phyloP scores from a whole-genome alignment of 2,113 vertebrate genomes.

The Macrotis lagotis region DNA sequence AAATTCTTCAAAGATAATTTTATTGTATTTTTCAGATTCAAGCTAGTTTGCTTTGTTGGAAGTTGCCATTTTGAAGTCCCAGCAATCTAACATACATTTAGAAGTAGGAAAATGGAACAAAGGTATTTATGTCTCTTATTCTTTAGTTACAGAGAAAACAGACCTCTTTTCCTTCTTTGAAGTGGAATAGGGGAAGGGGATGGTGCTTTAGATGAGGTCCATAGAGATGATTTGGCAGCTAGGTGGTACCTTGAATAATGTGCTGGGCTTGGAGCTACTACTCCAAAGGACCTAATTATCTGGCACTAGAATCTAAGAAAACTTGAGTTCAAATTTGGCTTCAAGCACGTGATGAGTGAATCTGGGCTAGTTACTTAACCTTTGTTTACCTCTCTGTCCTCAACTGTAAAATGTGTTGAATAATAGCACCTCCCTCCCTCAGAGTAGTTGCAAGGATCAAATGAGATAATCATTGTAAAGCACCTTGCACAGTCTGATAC shows the following conservation, averaged over 20 bases:
- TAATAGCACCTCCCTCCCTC: too few relatives aligned
- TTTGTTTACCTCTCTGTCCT: not conserved
- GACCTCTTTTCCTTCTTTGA: not conserved
- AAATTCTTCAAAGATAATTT: conserved; percentile 61
- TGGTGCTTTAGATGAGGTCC: not conserved
- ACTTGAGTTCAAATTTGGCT: too few relatives aligned
- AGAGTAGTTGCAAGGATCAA: too few relatives aligned
- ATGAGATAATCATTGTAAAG: too few relatives aligned
- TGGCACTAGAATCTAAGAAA: not conserved
- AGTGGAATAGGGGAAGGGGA: not conserved
- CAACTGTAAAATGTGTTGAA: too few relatives aligned
- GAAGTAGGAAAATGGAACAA: conserved; percentile 24
- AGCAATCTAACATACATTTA: conserved; percentile 51
- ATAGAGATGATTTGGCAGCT: not conserved
- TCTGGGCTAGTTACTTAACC: too few relatives aligned
- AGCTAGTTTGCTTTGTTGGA: conserved; percentile 51
- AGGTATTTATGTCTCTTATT: conserved; percentile 29
- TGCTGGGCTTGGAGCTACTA: not conserved
- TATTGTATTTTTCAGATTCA: conserved; percentile 65
- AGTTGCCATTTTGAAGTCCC: conserved; percentile 63
- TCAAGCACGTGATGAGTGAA: too few relatives aligned
- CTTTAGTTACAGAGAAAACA: conserved; percentile 38
- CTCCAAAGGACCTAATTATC: not conserved
- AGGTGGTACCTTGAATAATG: not conserved
- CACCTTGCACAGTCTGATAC: not conserved